Evolutionary conservation across 1,140 invertebrate genomes (phyloP).

Genomic region (Spodoptera frugiperda): DNA sequence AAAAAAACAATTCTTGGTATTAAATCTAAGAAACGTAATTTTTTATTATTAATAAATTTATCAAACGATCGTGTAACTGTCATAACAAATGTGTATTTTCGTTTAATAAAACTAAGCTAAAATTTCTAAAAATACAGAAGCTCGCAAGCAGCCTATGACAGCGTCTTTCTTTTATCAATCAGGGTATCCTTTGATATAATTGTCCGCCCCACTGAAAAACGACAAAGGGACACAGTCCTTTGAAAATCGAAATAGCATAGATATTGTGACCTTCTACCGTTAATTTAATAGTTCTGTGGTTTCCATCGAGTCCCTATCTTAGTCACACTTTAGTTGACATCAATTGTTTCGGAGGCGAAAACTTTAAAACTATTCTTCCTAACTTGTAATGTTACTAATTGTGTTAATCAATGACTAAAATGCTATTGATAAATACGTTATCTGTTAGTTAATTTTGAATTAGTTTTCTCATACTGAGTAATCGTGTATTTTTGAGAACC

Average conservation of each 20-base stretch:
- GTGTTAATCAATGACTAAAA: background rate
- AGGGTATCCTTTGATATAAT: constrained; percentile 45
- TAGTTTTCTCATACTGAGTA: too few species aligned
- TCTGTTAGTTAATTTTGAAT: too few species aligned
- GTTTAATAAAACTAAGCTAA: too few species aligned
- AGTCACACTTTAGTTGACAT: background rate
- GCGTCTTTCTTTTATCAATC: constrained; percentile 40
- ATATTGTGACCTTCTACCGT: constrained; percentile 23
- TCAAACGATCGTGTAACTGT: too few species aligned
- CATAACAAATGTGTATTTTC: too few species aligned
- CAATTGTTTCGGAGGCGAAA: background rate
- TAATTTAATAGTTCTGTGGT: constrained; percentile 21
- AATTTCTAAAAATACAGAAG: background rate
- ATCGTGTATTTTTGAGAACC: too few species aligned
- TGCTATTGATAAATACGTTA: too few species aligned
- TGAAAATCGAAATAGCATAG: constrained; percentile 35
- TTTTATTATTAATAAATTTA: too few species aligned
- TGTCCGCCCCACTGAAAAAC: constrained; percentile 33
- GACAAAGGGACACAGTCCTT: constrained; percentile 43
- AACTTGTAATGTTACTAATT: background rate
- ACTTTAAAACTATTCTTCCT: background rate
- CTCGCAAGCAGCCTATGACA: background rate
- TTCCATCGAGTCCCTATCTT: background rate
- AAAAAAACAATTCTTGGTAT: background rate
- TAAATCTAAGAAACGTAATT: background rate